phyloP scores from a whole-genome alignment of 2,888 invertebrate species.

The Orthonevra nobilis region DNA sequence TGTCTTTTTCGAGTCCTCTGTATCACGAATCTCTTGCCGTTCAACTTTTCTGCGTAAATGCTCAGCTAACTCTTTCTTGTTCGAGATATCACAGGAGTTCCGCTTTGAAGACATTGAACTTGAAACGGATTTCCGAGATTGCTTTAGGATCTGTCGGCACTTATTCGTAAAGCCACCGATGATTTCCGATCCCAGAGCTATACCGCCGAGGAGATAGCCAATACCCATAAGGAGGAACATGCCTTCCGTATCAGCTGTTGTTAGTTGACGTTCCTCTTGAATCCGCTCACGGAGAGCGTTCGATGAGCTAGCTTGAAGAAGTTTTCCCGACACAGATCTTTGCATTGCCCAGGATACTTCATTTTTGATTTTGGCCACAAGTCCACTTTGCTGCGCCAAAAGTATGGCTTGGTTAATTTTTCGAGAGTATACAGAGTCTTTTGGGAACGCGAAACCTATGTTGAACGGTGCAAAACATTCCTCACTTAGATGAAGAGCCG shows the following conservation, averaged over 20 bases:
- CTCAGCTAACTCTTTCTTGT: conserved; percentile 38
- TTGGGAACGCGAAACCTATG: conserved; percentile 84
- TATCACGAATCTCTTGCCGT: conserved; percentile 12
- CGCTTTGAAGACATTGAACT: conserved; percentile 75
- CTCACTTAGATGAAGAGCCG: conserved; percentile 86
- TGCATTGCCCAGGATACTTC: conserved; percentile 89
- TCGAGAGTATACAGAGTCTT: conserved; percentile 84
- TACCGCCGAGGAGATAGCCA: conserved; percentile 85
- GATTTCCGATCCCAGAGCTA: conserved; percentile 85
- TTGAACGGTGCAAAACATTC: conserved; percentile 89
- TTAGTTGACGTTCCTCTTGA: conserved; percentile 87
- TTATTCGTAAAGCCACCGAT: conserved; percentile 85
- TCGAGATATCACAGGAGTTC: conserved; percentile 67
- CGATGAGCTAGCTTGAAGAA: conserved; percentile 83
- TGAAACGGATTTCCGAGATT: conserved; percentile 73
- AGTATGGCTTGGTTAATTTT: conserved; percentile 84
- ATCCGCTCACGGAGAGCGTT: conserved; percentile 79
- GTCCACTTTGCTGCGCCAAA: conserved; percentile 85
- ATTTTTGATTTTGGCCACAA: conserved; percentile 84
- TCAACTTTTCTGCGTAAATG: conserved; percentile 47
- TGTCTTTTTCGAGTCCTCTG: conserved; percentile 56
- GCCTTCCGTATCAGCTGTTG: conserved; percentile 89
- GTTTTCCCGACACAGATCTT: conserved; percentile 83
- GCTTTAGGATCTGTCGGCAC: conserved; percentile 80
- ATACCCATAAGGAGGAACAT: conserved; percentile 88